Evolutionary conservation across 2,888 invertebrate genomes (phyloP), one percentile per base, ranked within the genome.

Genomic region (Andrena chrysosceles): DNA sequence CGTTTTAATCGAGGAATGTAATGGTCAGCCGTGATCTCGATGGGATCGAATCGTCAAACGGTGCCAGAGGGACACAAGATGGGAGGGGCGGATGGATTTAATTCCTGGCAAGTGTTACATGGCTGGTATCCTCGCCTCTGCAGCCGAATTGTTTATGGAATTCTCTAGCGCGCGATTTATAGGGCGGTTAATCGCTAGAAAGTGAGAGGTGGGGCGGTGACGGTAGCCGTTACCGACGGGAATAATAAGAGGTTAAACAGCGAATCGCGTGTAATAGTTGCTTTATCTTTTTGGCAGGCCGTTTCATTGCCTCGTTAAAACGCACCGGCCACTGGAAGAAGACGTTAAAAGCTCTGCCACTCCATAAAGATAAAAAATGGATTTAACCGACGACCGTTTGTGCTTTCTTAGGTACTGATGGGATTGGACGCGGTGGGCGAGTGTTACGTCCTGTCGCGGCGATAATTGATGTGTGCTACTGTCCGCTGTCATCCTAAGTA

Each of bases 281-380:
- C 68, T 84, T 81, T 87, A 86, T 85, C 85, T 79, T 83, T 86
- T 85, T 85, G 86, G 86, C 86, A 87, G 83, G 49, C 70, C 35
- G 81, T 72, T 86, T 86, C 85, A 87, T 79, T 81, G 74, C 77
- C 72, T 79, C 87, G 83, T 86, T 87, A 87, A 87, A 87, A 76
- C 70, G 67, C 74, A 68, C 63, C 56, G 72, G 64, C 84, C 64
- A 70, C 78, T 87, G 66, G 62, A 77, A 82, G 81, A 67, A 77
- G 76, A 77, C 83, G 60, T 88, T 85, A 83, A 85, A 81, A 63
- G 49, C 23, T 31, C 8, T 31, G 33, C 60, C 69, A 73, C 83
- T 74, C 70, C 76, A 75, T 86, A 85, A 88, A 84, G 83, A 85
- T 87, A 87, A 86, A 83, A 76, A 85, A 82, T 83, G 68, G 35